A percentile compares a stretch with the other conserved stretches of the same genome.
phyloP scores from a whole-genome alignment of 2,113 vertebrate species.

The Todiramphus chloris region DNA sequence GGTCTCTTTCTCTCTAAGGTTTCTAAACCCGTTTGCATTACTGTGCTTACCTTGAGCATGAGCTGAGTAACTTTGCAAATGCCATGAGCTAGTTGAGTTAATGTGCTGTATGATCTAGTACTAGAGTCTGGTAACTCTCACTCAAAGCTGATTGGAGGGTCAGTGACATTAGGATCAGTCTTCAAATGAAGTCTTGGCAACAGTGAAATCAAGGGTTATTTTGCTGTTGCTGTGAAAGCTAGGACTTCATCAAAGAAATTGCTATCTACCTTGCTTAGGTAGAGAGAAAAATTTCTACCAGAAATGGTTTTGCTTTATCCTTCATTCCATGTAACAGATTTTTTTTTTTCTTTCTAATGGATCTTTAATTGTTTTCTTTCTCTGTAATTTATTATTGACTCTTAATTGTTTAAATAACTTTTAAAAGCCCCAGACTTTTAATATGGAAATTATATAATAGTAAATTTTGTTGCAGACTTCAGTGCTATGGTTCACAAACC shows the following conservation, averaged over 20 bases:
- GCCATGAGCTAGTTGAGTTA: background rate
- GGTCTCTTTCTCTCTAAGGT: background rate
- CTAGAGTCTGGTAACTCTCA: background rate
- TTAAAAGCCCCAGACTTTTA: background rate
- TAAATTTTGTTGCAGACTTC: background rate
- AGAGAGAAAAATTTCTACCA: background rate
- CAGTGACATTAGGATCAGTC: background rate
- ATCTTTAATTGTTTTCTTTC: background rate
- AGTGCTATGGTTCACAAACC: background rate
- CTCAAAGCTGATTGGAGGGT: background rate
- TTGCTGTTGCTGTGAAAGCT: background rate
- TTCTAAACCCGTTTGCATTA: background rate
- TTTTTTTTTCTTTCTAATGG: background rate
- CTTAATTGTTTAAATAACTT: background rate
- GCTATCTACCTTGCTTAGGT: background rate
- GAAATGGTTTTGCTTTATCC: background rate
- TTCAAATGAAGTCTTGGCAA: background rate
- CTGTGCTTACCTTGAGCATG: background rate
- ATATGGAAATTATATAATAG: background rate
- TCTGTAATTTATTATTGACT: background rate
- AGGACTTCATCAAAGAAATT: background rate
- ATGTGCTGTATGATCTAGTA: background rate
- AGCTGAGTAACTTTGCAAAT: background rate
- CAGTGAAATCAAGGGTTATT: background rate
- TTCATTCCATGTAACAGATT: background rate